Percentiles rank a stretch among this genome's conserved stretches.
Conservation (phyloP, 2,113 vertebrate genomes). For the Toxotes jaculatrix region DNA sequence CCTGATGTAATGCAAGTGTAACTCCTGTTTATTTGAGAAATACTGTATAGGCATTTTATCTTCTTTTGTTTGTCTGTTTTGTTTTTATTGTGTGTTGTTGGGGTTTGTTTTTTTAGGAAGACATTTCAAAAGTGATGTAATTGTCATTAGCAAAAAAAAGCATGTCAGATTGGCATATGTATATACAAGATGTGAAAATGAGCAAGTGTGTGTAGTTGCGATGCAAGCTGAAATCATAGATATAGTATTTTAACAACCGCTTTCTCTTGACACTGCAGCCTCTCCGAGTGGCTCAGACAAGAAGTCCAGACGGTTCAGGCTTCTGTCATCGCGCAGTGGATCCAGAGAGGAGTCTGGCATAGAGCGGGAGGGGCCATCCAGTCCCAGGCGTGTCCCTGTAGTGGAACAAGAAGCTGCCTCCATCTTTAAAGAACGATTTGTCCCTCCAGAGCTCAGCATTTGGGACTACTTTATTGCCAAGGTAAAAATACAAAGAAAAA, state of each 20-base stretch:
- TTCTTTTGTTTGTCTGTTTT: not conserved
- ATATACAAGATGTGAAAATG: too few relatives aligned
- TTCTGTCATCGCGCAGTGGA: slow-evolving; percentile 84
- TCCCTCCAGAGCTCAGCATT: slow-evolving; percentile 97
- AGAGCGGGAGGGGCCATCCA: slow-evolving; percentile 84
- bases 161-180: not conserved
- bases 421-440: slow-evolving; percentile 89
- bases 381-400: slow-evolving; percentile 68
- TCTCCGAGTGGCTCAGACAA: slow-evolving; percentile 85
- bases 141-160: not conserved
- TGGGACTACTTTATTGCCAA: slow-evolving; percentile 99
- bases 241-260: not conserved
- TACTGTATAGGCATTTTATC: not conserved
- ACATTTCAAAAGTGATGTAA: not conserved
- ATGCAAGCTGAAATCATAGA: not conserved
- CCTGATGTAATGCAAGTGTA: slow-evolving; percentile 37
- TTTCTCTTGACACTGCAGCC: slow-evolving; percentile 61
- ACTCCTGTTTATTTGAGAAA: not conserved
- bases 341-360: slow-evolving; percentile 85
- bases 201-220: not conserved
- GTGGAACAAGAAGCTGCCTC: slow-evolving; percentile 83
- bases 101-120: too few relatives aligned
- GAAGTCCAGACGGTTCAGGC: slow-evolving; percentile 83
- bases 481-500: slow-evolving; percentile 79
- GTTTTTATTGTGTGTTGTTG: not conserved